Base-by-base conservation (phyloP, 2,888 invertebrate species). In the Cerceris rybyensis region DNA sequence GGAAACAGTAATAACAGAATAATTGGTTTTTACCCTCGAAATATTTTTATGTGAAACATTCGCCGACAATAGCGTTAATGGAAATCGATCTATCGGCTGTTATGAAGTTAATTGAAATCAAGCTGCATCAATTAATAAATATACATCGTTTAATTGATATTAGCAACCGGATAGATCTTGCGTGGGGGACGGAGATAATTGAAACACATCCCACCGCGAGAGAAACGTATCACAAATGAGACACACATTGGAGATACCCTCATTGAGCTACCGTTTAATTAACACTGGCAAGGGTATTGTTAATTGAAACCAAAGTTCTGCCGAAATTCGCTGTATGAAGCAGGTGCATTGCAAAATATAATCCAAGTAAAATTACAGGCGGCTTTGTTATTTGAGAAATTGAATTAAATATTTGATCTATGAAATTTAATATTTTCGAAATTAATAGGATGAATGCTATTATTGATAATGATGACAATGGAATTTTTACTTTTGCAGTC, bases 101-200 rank as follows among this genome's bases (percentile, higher is more conserved):
- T 81, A 81, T 74, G 78, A 81, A 77, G 70, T 78, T 78, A 82
- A 83, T 83, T 81, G 83, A 77, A 80, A 83, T 77, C 72, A 70
- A 58, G 66, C 7, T n/a, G 54, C 54, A 16, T 8, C n/a, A n/a
- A 8, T n/a, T 7, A 7, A n/a, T n/a, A n/a, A 7, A 16, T 54
- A 54, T n/a, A n/a, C 7, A 1, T n/a, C 54, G 14, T 16, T 54
- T 54, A 54, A 54, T 54, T 54, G 54, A 54, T n/a, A 28, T 28
- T 28, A 28, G 28, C n/a, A 16, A 54, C 16, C 11, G 54, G 7
- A 7, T 54, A 13, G 16, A 16, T 54, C 54, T 16, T 50, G 14
- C 8, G 41, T 46, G 63, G 52, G 42, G 41, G 42, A 63, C 49
- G 50, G 2, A 50, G 50, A 60, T 59, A 52, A 50, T 69, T 59